Conservation (phyloP, 2,888 invertebrate genomes). For the Drosophila suboccidentalis region DNA sequence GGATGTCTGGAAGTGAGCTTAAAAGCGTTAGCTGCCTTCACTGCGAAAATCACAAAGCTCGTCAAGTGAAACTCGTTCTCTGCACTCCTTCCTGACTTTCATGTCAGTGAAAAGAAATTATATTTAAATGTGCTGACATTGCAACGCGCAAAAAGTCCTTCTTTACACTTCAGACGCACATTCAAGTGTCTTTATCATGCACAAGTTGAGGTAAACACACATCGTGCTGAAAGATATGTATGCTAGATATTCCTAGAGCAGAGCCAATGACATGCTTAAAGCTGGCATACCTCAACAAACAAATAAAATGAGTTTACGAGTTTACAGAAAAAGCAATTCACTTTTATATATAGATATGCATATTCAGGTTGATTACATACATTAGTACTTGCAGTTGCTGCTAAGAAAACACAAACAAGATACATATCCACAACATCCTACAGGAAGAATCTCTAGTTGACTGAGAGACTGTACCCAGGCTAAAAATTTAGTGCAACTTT, state of each 20-base stretch:
- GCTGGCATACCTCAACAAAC: conserved; percentile 49
- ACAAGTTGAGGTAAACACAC: conserved; percentile 24
- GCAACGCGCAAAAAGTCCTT: conserved; percentile 15
- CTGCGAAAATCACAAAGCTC: conserved; percentile 25
- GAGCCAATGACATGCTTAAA: conserved; percentile 24
- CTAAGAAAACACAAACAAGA: neutral
- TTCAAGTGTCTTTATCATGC: conserved; percentile 7
- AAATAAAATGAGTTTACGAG: conserved; percentile 48
- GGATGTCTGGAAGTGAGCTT: conserved; percentile 31
- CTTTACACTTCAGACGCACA: conserved; percentile 17
- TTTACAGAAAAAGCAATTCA: conserved; percentile 5
- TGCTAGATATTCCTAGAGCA: neutral
- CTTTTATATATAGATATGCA: neutral
- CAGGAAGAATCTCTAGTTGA: too few species aligned
- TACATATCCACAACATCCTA: neutral
- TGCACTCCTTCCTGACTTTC: neutral
- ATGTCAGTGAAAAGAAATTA: conserved; percentile 35
- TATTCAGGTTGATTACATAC: neutral
- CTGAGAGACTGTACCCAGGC: too few species aligned
- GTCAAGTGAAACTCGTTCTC: conserved; percentile 21
- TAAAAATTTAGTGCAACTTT: too few species aligned
- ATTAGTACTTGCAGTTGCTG: neutral
- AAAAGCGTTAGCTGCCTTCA: conserved; percentile 21
- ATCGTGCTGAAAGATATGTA: conserved; percentile 7
- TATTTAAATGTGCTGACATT: conserved; percentile 41